phyloP scores from a whole-genome alignment of 2,797 vertebrate genomes.

The Intellagama lesueurii region DNA sequence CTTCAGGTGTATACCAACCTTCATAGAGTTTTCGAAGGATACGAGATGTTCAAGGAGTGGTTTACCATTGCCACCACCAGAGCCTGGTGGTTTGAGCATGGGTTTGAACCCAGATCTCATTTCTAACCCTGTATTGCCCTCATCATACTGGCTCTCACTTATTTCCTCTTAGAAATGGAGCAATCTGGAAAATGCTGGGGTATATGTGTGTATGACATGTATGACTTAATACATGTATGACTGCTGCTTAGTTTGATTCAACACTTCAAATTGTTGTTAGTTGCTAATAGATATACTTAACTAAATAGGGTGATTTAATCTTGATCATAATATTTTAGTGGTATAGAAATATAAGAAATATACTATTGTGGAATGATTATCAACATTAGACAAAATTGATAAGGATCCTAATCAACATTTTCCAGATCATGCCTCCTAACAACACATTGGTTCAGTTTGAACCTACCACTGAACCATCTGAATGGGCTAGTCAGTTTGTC shows the following conservation, averaged over 20 bases:
- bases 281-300: background rate
- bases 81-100: too few relatives aligned
- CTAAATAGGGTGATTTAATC: background rate
- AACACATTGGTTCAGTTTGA: too few relatives aligned
- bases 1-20: too few relatives aligned
- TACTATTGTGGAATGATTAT: background rate
- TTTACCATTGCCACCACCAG: too few relatives aligned
- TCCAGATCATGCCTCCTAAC: too few relatives aligned
- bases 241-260: background rate
- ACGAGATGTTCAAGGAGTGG: too few relatives aligned
- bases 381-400: background rate
- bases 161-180: background rate
- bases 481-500: background rate
- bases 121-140: too few relatives aligned
- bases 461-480: background rate
- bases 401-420: background rate
- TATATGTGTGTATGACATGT: background rate
- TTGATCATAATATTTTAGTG: slow-evolving; percentile 17
- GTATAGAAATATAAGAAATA: too few relatives aligned
- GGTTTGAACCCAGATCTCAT: too few relatives aligned
- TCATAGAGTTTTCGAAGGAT: too few relatives aligned
- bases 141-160: too few relatives aligned
- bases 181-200: background rate
- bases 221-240: background rate
- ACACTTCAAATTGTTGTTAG: background rate